Conservation (phyloP, 2,113 vertebrate genomes). For the Pontoporia blainvillei region DNA sequence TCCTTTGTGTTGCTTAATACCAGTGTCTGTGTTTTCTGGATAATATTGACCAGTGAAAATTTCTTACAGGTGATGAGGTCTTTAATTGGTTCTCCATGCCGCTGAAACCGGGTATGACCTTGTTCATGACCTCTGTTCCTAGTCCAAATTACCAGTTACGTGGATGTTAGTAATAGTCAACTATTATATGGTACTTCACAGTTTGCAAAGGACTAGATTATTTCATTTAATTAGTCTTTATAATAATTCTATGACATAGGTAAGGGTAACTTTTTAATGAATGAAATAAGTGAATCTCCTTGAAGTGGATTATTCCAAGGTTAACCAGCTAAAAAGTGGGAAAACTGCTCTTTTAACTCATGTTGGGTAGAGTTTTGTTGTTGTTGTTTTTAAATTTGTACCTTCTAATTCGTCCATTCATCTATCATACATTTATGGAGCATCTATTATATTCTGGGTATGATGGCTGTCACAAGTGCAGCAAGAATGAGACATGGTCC, state of each 20-base stretch:
- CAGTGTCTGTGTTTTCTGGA: neutral
- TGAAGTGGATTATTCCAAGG: neutral
- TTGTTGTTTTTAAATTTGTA: neutral
- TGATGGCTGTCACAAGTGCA: neutral
- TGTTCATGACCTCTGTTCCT: neutral
- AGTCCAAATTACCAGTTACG: neutral
- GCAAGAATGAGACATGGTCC: neutral
- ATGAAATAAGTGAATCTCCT: neutral
- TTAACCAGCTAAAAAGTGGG: neutral
- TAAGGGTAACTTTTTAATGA: neutral
- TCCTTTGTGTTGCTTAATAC: neutral
- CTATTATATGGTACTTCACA: neutral
- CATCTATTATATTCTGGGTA: neutral
- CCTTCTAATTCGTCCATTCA: neutral
- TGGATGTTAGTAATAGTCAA: neutral
- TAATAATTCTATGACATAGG: neutral
- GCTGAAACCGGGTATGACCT: neutral
- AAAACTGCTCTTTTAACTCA: neutral
- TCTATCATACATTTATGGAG: neutral
- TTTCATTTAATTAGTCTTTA: neutral
- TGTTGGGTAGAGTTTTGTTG: neutral
- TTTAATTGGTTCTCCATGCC: neutral
- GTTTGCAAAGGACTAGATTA: neutral
- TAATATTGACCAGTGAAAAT: rapidly evolving
- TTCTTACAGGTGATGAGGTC: neutral